Evolutionary conservation across 2,888 invertebrate genomes (phyloP).

Genomic region (Chrysodeixis includens): DNA sequence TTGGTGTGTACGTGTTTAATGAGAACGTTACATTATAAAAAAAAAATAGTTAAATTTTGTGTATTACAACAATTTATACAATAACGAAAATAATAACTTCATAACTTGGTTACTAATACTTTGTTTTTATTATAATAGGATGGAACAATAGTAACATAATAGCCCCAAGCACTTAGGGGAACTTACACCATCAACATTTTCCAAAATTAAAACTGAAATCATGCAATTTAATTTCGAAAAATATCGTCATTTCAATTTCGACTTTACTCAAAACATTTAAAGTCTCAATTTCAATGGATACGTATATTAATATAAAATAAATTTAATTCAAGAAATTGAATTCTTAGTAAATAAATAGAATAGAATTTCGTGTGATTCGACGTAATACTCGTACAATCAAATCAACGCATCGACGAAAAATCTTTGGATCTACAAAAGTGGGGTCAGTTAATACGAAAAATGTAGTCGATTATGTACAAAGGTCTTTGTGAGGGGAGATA

Average conservation of each 20-base stretch:
- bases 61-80: no score
- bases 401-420: slow-evolving; percentile 13
- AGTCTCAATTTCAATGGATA: background rate
- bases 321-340: background rate
- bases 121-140: slow-evolving; percentile 30
- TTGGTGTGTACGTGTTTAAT: no score
- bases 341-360: background rate
- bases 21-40: no score
- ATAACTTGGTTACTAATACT: slow-evolving; percentile 22
- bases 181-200: slow-evolving; percentile 13
- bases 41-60: no score
- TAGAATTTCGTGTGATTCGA: background rate
- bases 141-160: slow-evolving; percentile 33
- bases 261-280: background rate
- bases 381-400: slow-evolving; percentile 22
- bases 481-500: slow-evolving; percentile 56
- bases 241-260: slow-evolving; percentile 19
- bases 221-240: slow-evolving; percentile 21
- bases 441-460: slow-evolving; percentile 59
- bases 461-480: slow-evolving; percentile 49
- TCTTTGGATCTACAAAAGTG: slow-evolving; percentile 33
- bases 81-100: slow-evolving; percentile 4
- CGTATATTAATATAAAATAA: background rate
- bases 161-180: slow-evolving; percentile 31
- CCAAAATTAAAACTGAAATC: slow-evolving; percentile 40